Base-by-base conservation (phyloP, 2,113 vertebrate species). In the Solea senegalensis region DNA sequence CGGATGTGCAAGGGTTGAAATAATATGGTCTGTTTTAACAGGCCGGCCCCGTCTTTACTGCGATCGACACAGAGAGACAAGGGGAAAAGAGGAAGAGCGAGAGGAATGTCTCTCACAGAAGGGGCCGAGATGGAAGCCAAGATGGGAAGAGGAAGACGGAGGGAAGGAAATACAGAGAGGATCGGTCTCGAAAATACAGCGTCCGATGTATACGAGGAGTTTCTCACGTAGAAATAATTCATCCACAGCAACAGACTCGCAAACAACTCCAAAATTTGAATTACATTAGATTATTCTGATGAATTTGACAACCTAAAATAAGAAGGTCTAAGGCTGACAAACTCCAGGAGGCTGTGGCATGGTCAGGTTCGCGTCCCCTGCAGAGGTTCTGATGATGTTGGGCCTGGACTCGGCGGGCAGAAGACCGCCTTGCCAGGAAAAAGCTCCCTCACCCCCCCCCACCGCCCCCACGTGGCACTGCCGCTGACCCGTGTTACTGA, bases 81-180 rank as follows among this genome's bases (percentile, higher is more conserved):
- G 5, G 67, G 15, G 21, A 69, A 46, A 58, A 58, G 56, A 77
- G 56, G 68, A 9, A 39, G 58, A 49, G 50, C 46, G 56, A 69
- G 57, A 96, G 92, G 95, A 95, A 96, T 95, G 95, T 96, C 93
- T 95, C 94, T 95, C 95, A 94, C 94, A 95, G 94, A 92, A 95
- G 92, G 91, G 93, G 92, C 81, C 87, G 82, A 90, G 93, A 86
- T 56, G 68, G 90, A 92, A 92, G 93, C 94, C 93, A 96, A 95
- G 92, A 90, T 34, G 11, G 26, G 51, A 53, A 74, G 53, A 40
- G 49, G 61, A 7, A 50, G 62, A 77, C 16, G 7, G 6, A 59
- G 55, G 34, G 34, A 34, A 27, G 14, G 8, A 16, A 61, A 59
- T 58, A 50, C 16, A 57, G 56, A 69, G 26, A 39, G 34, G 21